phyloP scores from a whole-genome alignment of 1,140 invertebrate species.

The Daktulosphaira vitifoliae region DNA sequence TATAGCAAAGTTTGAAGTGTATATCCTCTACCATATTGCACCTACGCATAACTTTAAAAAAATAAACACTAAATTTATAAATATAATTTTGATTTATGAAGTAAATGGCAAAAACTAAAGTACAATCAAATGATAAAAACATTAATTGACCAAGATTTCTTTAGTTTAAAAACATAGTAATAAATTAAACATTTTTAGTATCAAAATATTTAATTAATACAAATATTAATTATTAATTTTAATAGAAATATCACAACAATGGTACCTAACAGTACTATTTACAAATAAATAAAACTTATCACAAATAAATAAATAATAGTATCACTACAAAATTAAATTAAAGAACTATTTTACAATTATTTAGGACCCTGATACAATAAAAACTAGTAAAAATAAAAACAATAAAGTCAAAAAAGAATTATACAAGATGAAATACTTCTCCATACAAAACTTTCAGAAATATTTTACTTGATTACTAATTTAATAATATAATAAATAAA shows the following conservation, averaged over 20 bases:
- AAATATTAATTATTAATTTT: too few species aligned
- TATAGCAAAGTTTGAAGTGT: too few species aligned
- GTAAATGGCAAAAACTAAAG: too few species aligned
- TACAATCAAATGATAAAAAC: too few species aligned
- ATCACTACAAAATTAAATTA: conserved; percentile 19
- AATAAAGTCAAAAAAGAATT: conserved; percentile 28
- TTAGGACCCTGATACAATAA: conserved; percentile 30
- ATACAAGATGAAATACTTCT: conserved; percentile 7
- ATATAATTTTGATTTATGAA: too few species aligned
- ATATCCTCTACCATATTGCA: too few species aligned
- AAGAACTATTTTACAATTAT: conserved; percentile 27
- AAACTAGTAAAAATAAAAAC: conserved; percentile 18
- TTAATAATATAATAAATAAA: conserved; percentile 7
- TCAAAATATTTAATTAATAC: conserved; percentile 31
- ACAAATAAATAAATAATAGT: conserved; percentile 31
- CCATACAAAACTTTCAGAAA: conserved; percentile 1
- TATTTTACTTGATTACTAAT: neutral
- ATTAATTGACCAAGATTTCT: too few species aligned
- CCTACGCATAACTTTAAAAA: too few species aligned
- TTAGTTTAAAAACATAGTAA: too few species aligned
- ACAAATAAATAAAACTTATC: conserved; percentile 32
- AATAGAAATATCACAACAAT: conserved; percentile 33
- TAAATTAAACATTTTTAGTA: neutral
- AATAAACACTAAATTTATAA: too few species aligned
- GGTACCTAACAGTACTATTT: conserved; percentile 34